Evolutionary conservation across 2,888 invertebrate genomes (phyloP).

Genomic region (Phortica magna): DNA sequence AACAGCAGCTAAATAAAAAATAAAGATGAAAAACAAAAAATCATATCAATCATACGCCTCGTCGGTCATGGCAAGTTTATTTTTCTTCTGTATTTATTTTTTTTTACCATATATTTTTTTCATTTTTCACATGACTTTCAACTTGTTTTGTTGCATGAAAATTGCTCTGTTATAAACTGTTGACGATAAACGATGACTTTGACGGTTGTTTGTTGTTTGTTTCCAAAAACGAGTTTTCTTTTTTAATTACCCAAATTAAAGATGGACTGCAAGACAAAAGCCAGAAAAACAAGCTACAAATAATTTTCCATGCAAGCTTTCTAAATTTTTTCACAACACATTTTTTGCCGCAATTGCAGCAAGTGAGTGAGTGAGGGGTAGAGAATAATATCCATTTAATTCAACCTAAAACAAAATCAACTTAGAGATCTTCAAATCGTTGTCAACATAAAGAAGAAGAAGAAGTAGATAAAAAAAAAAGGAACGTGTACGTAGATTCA

Average conservation of each 20-base stretch:
- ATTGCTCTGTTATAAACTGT: not conserved
- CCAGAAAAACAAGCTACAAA: not conserved
- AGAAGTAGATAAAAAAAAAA: not conserved
- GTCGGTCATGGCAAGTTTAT: slow-evolving; percentile 9
- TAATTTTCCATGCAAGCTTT: not conserved
- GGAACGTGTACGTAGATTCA: not conserved
- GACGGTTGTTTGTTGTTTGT: not conserved
- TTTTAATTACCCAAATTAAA: slow-evolving; percentile 15
- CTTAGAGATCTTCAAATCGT: not conserved
- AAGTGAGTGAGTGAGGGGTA: not conserved
- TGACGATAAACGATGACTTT: not conserved
- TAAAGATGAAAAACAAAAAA: not conserved
- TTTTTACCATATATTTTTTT: not conserved
- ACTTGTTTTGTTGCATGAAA: not conserved
- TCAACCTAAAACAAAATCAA: not conserved
- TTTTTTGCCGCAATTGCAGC: not conserved
- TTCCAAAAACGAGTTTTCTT: not conserved
- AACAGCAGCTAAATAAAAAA: not conserved
- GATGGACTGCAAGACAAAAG: not conserved
- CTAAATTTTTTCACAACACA: not conserved
- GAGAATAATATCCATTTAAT: not conserved
- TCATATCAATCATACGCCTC: slow-evolving; percentile 28
- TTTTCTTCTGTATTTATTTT: not conserved
- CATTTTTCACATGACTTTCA: not conserved
- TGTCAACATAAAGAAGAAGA: not conserved